Conservation (phyloP, 1,140 invertebrate species). For the Cyclargus thomasi region DNA sequence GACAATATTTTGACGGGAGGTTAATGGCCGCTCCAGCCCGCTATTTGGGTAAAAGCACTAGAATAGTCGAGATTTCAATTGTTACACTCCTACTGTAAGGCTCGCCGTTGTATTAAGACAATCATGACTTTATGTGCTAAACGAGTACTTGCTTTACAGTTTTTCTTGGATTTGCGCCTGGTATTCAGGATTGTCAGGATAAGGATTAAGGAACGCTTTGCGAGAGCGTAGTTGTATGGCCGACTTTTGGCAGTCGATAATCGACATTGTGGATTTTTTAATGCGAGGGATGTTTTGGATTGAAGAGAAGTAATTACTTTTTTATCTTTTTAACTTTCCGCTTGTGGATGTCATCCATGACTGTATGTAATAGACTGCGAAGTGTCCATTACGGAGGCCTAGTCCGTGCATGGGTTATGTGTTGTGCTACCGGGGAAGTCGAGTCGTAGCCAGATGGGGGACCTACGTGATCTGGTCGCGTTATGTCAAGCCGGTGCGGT, state of each 20-base stretch:
- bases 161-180: slow-evolving; percentile 14
- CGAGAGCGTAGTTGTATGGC: neutral
- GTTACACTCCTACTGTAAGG: neutral
- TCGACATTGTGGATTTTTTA: slow-evolving; percentile 6
- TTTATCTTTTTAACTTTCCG: neutral
- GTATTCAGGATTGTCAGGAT: slow-evolving; percentile 13
- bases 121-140: slow-evolving; percentile 1
- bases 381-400: neutral
- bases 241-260: slow-evolving; percentile 8
- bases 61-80: neutral
- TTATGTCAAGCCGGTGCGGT: no score
- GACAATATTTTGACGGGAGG: no score
- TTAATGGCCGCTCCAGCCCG: no score
- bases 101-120: neutral
- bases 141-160: slow-evolving; percentile 14
- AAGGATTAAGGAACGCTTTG: slow-evolving; percentile 11
- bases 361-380: neutral
- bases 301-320: slow-evolving; percentile 12
- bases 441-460: no score
- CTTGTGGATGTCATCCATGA: neutral
- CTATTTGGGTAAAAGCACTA: no score
- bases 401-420: neutral
- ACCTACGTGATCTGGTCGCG: no score
- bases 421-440: no score
- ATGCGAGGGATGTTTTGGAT: slow-evolving; percentile 5